A percentile compares a stretch with the other conserved stretches of the same genome.
Evolutionary conservation across 2,113 vertebrate genomes (phyloP).

Genomic region (Syngnathus floridae): DNA sequence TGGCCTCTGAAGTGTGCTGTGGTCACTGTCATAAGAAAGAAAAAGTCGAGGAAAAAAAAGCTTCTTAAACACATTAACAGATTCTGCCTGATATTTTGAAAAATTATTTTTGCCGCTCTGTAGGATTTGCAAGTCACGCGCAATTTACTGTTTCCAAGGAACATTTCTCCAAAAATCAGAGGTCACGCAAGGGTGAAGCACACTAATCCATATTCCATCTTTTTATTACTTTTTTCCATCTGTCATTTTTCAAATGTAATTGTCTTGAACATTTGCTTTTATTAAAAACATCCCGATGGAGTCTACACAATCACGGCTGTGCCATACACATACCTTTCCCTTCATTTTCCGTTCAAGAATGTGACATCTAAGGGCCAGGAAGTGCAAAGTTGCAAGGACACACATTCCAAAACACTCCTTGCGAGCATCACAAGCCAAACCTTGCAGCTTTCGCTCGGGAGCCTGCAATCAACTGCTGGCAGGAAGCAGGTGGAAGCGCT

Average conservation of each 20-base stretch:
- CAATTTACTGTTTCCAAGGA: background rate
- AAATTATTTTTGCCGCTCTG: background rate
- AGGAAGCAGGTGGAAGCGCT: constrained; percentile 44
- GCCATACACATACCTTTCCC: constrained; percentile 5
- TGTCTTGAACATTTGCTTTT: background rate
- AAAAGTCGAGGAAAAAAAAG: background rate
- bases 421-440: constrained; percentile 35
- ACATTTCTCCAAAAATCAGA: background rate
- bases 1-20: constrained; percentile 30
- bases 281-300: background rate
- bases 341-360: constrained; percentile 34
- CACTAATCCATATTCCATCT: background rate
- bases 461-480: constrained; percentile 29
- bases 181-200: background rate
- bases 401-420: constrained; percentile 23
- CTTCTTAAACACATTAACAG: background rate
- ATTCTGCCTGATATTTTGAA: background rate
- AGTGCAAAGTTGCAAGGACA: constrained; percentile 41
- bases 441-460: constrained; percentile 54
- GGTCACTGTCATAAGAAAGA: constrained; percentile 31
- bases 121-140: background rate
- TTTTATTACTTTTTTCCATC: too few relatives aligned
- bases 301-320: constrained; percentile 1
- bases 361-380: constrained; percentile 47
- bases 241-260: background rate